Base-by-base conservation (phyloP, 2,888 invertebrate genomes). In the Spicauda simplicius region DNA sequence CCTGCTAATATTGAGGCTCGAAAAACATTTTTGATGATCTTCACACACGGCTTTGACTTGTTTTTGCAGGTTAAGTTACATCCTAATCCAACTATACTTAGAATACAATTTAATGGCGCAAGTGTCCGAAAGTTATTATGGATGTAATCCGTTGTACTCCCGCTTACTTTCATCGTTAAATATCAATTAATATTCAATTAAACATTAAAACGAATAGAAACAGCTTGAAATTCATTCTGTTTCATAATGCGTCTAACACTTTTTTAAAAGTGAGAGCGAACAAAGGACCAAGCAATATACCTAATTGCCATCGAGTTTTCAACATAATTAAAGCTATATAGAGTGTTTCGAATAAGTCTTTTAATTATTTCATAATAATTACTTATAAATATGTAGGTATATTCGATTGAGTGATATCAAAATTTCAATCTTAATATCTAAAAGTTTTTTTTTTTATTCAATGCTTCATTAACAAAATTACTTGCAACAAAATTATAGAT, bases 51-150 rank as follows among this genome's bases (percentile, higher is more conserved):
- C 5, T 30, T 56, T 4, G 20, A 18, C 16, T 56, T 56, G 6
- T 41, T 45, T 45, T 60, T 16, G 18, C 14, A 25, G 11, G 14
- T 30, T 6, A 62, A 52, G n/a, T 57, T 33, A 52, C 37, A 55
- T 0, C 61, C 67, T 57, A 67, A 67, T 33, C 67, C 67, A 41
- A 67, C 25, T 12, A 88, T 61, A 69, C 76, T 81, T 25, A 88
- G 73, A 20, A 86, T 65, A 69, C 75, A 78, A 66, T 76, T 73
- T 50, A 87, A 63, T 7, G 81, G 80, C 56, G 66, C 70, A 69
- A 85, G 74, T 30, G 81, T 77, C 14, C 72, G 74, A 72, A 74
- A 61, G 70, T 74, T 76, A 60, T 73, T 65, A 53, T 70, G 63
- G 55, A 74, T 62, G 64, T 67, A 60, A 50, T 59, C 59, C 58